Conservation (phyloP, 2,113 vertebrate genomes). For the Sialia sialis region DNA sequence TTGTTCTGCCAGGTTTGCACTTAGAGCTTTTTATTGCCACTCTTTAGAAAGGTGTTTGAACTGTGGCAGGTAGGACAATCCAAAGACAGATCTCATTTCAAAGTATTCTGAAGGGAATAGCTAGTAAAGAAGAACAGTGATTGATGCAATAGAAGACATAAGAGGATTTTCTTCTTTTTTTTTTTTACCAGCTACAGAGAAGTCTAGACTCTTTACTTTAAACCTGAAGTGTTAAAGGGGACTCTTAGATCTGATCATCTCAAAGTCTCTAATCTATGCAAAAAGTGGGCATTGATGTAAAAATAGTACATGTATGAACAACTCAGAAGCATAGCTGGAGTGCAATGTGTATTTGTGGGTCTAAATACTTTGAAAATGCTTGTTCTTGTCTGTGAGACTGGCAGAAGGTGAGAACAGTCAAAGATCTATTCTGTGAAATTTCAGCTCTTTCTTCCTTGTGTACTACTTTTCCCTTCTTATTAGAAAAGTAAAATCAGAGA, state of each 20-base stretch:
- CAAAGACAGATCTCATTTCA: slow-evolving; percentile 71
- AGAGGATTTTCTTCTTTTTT: slow-evolving; percentile 37
- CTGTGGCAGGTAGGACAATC: slow-evolving; percentile 75
- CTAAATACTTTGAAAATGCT: slow-evolving; percentile 46
- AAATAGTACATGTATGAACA: slow-evolving; percentile 52
- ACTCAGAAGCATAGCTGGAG: slow-evolving; percentile 35
- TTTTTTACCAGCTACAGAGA: slow-evolving; percentile 45
- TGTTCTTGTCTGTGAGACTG: slow-evolving; percentile 22
- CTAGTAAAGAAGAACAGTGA: slow-evolving; percentile 62
- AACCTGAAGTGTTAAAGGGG: slow-evolving; percentile 59
- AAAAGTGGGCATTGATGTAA: slow-evolving; percentile 60
- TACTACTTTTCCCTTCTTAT: not conserved
- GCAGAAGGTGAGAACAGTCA: slow-evolving; percentile 21
- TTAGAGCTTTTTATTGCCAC: slow-evolving; percentile 76
- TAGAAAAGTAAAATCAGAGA: not conserved
- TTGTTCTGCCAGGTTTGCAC: slow-evolving; percentile 72
- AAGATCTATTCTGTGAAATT: not conserved
- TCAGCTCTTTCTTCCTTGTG: not conserved
- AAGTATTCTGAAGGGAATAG: slow-evolving; percentile 72
- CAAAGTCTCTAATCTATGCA: slow-evolving; percentile 51
- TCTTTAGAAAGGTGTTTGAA: slow-evolving; percentile 79
- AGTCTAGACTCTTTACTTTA: slow-evolving; percentile 63
- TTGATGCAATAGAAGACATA: slow-evolving; percentile 61
- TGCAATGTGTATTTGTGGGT: slow-evolving; percentile 30
- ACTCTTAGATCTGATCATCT: slow-evolving; percentile 52